Evolutionary conservation across 2,888 invertebrate species (phyloP).

Genomic region (Lycia hirtaria): DNA sequence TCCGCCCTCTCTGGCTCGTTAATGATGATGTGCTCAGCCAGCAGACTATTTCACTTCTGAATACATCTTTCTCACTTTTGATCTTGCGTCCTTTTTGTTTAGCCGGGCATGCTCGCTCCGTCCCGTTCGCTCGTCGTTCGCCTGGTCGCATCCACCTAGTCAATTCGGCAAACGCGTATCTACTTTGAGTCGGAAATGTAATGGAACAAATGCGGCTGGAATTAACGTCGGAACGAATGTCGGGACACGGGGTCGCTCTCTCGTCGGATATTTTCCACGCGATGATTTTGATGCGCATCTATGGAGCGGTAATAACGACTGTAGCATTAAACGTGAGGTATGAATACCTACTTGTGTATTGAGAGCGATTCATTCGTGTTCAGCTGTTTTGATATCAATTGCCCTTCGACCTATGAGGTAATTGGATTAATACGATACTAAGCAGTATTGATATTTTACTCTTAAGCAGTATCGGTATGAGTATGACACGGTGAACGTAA

Average conservation of each 20-base stretch:
- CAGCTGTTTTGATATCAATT: conserved; percentile 33
- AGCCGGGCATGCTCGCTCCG: conserved; percentile 54
- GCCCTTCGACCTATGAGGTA: conserved; percentile 30
- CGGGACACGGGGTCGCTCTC: conserved; percentile 80
- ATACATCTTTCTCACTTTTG: conserved; percentile 87
- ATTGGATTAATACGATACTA: conserved; percentile 31
- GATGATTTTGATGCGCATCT: conserved; percentile 81
- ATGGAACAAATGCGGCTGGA: conserved; percentile 86
- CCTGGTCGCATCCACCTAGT: conserved; percentile 84
- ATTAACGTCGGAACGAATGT: conserved; percentile 85
- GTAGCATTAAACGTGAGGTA: conserved; percentile 53
- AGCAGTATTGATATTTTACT: conserved; percentile 11
- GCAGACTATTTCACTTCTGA: conserved; percentile 90
- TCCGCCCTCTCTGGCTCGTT: conserved; percentile 88
- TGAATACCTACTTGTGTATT: conserved; percentile 21
- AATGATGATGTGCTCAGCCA: conserved; percentile 92
- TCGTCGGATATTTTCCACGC: conserved; percentile 81
- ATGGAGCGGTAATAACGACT: conserved; percentile 71
- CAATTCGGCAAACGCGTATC: conserved; percentile 85
- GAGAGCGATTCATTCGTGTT: conserved; percentile 33
- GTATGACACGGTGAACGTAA: no score
- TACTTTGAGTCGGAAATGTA: conserved; percentile 86
- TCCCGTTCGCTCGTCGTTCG: conserved; percentile 71
- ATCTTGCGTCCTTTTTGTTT: conserved; percentile 70
- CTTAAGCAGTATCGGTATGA: not conserved